These are phyloP conservation scores for Oceanodroma tethys DNA, from an alignment of 2,113 vertebrate genomes.

Conservation along the genomic window DNA sequence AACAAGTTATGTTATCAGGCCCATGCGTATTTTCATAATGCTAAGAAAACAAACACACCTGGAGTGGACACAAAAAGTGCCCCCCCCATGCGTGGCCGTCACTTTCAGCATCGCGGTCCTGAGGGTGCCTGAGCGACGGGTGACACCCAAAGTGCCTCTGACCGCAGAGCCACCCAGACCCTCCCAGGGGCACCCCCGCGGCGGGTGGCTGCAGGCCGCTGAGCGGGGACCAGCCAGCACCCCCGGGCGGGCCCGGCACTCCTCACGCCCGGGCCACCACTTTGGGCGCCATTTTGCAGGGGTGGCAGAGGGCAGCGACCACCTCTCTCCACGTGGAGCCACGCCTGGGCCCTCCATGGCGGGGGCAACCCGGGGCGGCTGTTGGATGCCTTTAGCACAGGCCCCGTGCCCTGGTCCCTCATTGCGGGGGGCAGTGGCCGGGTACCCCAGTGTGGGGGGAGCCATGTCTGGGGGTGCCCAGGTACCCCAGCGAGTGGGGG, in stretches of 20 bases:
- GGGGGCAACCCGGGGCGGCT: accelerated
- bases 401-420: background rate
- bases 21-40: accelerated
- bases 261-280: background rate
- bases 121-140: background rate
- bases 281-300: background rate
- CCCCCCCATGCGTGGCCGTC: accelerated
- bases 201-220: too few relatives aligned
- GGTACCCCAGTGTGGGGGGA: accelerated
- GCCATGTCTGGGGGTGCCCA: background rate
- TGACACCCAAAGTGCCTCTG: background rate
- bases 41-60: too few relatives aligned
- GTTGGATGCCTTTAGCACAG: background rate
- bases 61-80: background rate
- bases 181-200: accelerated
- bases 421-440: background rate
- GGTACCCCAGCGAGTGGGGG: accelerated
- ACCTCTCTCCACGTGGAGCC: too few relatives aligned
- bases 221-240: background rate
- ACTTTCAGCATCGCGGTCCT: accelerated
- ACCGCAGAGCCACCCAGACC: too few relatives aligned
- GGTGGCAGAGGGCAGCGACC: background rate
- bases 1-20: background rate
- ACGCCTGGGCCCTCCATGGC: background rate
- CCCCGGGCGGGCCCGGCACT: accelerated